These are phyloP conservation scores for Samia ricini DNA, from an alignment of 1,140 invertebrate genomes.

Conservation along the genomic window DNA sequence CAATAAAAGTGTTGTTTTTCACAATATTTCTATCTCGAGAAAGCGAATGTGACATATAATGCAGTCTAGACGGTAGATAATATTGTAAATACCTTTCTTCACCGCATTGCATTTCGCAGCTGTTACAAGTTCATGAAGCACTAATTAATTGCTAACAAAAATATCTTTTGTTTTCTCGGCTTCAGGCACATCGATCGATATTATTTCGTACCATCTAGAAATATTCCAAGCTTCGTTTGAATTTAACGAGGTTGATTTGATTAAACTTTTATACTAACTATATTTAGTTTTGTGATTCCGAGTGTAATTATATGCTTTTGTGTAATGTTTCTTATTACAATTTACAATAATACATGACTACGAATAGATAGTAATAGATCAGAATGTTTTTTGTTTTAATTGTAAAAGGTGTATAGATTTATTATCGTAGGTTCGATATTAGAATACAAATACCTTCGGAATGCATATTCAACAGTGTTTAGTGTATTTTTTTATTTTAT, in stretches of 20 bases:
- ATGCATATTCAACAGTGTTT: no score
- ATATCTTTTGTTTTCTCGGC: slow-evolving; percentile 4
- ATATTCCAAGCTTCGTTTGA: background rate
- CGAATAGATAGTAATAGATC: no score
- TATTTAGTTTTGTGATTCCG: no score
- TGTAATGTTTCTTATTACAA: no score
- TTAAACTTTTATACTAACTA: no score
- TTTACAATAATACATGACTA: no score
- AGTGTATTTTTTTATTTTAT: no score
- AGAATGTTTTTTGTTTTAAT: no score
- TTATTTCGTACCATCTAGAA: background rate
- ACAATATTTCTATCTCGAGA: slow-evolving; percentile 50
- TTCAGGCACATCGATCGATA: background rate
- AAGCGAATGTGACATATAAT: slow-evolving; percentile 54
- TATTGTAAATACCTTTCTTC: slow-evolving; percentile 30
- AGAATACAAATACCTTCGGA: no score
- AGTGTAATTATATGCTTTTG: no score
- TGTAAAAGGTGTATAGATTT: no score
- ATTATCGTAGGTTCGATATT: no score
- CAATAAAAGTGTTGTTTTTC: background rate
- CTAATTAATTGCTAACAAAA: slow-evolving; percentile 69
- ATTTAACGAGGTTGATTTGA: background rate
- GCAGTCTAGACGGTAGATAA: slow-evolving; percentile 47
- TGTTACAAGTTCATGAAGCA: slow-evolving; percentile 62
- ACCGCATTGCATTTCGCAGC: slow-evolving; percentile 55